Evolutionary conservation across 2,797 vertebrate species (phyloP), one percentile per base, ranked within the genome.

Genomic region (Chloroceryle amazona): DNA sequence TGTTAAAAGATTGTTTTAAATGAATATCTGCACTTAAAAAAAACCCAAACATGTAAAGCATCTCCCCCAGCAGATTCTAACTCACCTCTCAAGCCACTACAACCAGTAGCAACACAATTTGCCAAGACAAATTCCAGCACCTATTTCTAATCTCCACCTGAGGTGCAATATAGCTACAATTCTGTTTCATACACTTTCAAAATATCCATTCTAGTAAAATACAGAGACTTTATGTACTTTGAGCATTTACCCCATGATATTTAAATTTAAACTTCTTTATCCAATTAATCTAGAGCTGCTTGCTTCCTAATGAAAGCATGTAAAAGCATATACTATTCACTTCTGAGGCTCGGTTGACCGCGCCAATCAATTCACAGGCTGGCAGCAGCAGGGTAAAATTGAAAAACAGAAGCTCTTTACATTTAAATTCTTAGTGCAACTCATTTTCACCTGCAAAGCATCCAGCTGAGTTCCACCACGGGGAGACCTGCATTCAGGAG

Each of bases 401-500:
- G 63, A 66, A 86, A 80, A 74, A 3, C 25, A 65, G 29, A 25
- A 73, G 37, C 8, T 84, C 42, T 76, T 54, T 15, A 16, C 15
- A 37, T 42, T n/a, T 70, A n/a, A 79, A 62, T 82, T 86, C 37
- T n/a, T 71, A 54, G 13, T 12, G 28, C 0, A 1, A 70, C n/a
- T 54, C 11, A 17, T 67, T 62, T 31, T 96, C 96, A 99, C 99
- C 99, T 99, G 99, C 42, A 99, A 96, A 51, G 98, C 98, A 91
- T 99, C 99, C 97, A 99, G 95, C 96, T 98, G 99, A 89, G 99
- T 99, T 55, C 98, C 99, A 93, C 99, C 98, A 68, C 99, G 98
- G 9, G 97, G 81, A 9, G 98, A 94, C 96, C 99, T 99, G 88
- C 98, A 98, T 20, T 99, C 99, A 5, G 98, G 88, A 55, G 98